Conservation (phyloP, 2,113 vertebrate species). For the Heliornis fulica region DNA sequence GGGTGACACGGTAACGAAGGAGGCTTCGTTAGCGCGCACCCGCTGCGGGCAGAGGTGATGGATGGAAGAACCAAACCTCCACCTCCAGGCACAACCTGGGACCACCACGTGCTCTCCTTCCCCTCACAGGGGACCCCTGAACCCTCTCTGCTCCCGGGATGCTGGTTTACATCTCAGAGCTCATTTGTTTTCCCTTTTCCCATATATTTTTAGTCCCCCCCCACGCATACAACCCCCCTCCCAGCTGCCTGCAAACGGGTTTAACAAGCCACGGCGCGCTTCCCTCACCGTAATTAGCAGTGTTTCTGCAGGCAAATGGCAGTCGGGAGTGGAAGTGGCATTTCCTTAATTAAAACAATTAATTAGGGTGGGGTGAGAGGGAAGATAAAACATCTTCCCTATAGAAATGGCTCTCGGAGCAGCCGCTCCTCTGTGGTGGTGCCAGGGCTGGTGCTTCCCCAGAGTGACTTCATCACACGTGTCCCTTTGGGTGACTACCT, state of each 20-base stretch:
- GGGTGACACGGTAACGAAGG: accelerated
- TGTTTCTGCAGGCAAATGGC: slow-evolving; percentile 53
- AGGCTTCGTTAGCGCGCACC: neutral
- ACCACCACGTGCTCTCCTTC: accelerated
- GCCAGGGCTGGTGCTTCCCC: neutral
- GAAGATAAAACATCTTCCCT: neutral
- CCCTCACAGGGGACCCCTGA: neutral
- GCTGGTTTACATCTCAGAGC: neutral
- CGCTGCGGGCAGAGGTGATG: accelerated
- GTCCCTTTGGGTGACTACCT: neutral
- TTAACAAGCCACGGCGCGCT: neutral
- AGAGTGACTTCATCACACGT: accelerated
- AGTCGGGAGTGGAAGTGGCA: slow-evolving; percentile 50
- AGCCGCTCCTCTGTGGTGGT: accelerated
- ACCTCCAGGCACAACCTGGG: neutral
- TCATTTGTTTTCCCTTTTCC: neutral
- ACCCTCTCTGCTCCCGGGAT: neutral
- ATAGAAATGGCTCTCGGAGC: neutral
- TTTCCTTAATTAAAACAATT: slow-evolving; percentile 73
- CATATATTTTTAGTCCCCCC: slow-evolving; percentile 5
- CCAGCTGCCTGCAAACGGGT: neutral
- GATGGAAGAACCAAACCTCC: neutral
- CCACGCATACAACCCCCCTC: neutral
- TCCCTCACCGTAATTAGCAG: slow-evolving; percentile 55
- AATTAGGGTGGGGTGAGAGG: slow-evolving; percentile 49